A percentile compares a stretch with the other conserved stretches of the same genome.
These are phyloP conservation scores for Holacanthus passer DNA, from an alignment of 2,113 vertebrate species.

Conservation along the genomic window DNA sequence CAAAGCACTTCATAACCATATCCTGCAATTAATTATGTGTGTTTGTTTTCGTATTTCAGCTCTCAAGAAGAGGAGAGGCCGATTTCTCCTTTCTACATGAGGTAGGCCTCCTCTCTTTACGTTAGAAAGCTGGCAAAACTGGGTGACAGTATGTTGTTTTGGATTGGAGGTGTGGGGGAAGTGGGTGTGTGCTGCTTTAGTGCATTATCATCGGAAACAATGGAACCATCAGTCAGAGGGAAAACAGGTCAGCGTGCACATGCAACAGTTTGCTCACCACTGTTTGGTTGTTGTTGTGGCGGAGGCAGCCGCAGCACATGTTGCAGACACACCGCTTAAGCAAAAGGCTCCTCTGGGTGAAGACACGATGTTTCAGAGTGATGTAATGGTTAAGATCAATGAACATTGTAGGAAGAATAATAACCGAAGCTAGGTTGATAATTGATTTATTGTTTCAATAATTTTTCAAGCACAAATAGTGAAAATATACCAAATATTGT, in stretches of 20 bases:
- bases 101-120: slow-evolving; percentile 81
- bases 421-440: neutral
- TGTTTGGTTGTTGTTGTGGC: slow-evolving; percentile 38
- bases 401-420: neutral
- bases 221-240: slow-evolving; percentile 39
- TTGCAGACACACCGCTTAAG: slow-evolving; percentile 9
- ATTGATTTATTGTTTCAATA: neutral
- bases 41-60: slow-evolving; percentile 80
- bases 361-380: neutral
- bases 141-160: slow-evolving; percentile 56
- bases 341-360: neutral
- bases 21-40: slow-evolving; percentile 30
- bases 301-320: neutral
- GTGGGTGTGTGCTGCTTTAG: slow-evolving; percentile 40
- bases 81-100: slow-evolving; percentile 93
- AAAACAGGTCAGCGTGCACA: slow-evolving; percentile 47
- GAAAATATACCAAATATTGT: neutral
- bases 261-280: slow-evolving; percentile 52
- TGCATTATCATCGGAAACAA: slow-evolving; percentile 70
- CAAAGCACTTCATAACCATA: slow-evolving; percentile 17
- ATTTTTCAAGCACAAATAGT: neutral
- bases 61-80: slow-evolving; percentile 91
- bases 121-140: slow-evolving; percentile 4
- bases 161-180: slow-evolving; percentile 49
- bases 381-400: neutral